phyloP scores from a whole-genome alignment of 1,140 invertebrate species.

The Bombus turneri region DNA sequence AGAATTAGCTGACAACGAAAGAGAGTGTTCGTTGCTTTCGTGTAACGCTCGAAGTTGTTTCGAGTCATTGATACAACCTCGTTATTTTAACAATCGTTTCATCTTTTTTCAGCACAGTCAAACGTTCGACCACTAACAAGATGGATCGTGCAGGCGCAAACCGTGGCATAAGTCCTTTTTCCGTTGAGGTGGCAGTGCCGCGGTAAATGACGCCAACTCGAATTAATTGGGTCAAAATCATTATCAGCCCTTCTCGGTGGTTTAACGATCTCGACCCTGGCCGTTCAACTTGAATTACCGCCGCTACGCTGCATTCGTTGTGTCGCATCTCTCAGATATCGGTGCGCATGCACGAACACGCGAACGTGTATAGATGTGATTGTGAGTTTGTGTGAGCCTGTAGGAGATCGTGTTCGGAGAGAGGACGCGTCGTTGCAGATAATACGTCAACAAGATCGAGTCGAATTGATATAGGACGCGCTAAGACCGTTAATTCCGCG shows the following conservation, averaged over 20 bases:
- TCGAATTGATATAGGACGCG: constrained; percentile 33
- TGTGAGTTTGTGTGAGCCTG: not conserved
- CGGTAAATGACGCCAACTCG: constrained; percentile 47
- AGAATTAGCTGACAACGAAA: no score
- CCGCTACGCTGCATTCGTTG: constrained; percentile 52
- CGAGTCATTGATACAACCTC: not conserved
- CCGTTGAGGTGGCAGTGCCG: constrained; percentile 17
- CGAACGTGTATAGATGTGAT: no score
- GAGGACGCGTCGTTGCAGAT: constrained; percentile 24
- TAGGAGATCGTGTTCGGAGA: not conserved
- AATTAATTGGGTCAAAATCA: constrained; percentile 68
- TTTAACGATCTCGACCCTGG: constrained; percentile 66
- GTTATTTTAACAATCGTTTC: not conserved
- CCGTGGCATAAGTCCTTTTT: constrained; percentile 22
- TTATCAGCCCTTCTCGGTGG: constrained; percentile 57
- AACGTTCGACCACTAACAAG: not conserved
- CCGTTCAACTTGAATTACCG: constrained; percentile 66
- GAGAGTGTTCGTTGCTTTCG: no score
- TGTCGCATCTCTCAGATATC: constrained; percentile 53
- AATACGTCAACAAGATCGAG: constrained; percentile 48
- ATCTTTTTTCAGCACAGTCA: not conserved
- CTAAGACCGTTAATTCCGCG: constrained; percentile 20
- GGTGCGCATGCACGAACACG: not conserved
- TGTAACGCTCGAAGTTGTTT: not conserved
- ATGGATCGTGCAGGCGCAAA: not conserved